Conservation (phyloP, 2,888 invertebrate species). For the Isoperla grammatica region DNA sequence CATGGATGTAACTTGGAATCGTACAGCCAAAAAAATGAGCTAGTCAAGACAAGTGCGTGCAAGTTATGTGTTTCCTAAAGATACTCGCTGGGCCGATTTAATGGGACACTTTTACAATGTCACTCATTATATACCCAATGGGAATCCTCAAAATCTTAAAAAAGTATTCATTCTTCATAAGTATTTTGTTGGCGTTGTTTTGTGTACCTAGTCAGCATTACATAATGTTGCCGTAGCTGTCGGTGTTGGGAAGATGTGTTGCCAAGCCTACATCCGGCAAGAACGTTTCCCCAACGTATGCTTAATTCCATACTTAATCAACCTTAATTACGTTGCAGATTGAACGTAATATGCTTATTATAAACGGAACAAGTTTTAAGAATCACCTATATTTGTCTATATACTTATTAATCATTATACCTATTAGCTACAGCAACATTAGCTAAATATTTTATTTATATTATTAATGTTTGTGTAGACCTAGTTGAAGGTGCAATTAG, state of each 20-base stretch:
- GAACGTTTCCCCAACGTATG: no score
- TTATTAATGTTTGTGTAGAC: conserved; percentile 5
- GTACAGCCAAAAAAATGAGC: conserved; percentile 33
- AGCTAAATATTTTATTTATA: conserved; percentile 1
- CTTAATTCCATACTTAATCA: no score
- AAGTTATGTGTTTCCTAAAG: conserved; percentile 33
- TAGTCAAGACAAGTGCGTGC: conserved; percentile 35
- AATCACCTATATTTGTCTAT: no score
- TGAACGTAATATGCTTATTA: no score
- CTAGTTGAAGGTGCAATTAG: conserved; percentile 15
- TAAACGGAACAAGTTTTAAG: no score
- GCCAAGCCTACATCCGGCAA: no score
- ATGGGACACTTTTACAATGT: conserved; percentile 19
- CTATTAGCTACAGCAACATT: conserved; percentile 3
- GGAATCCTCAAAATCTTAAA: conserved; percentile 29
- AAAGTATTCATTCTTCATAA: conserved; percentile 15
- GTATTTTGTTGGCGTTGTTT: conserved; percentile 22
- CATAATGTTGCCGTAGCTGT: conserved; percentile 19
- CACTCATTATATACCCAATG: conserved; percentile 16
- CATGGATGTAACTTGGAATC: conserved; percentile 29
- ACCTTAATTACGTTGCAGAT: no score
- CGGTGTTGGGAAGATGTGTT: neutral
- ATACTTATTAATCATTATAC: no score
- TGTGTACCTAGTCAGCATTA: conserved; percentile 21
- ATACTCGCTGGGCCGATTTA: conserved; percentile 22